phyloP scores from a whole-genome alignment of 1,140 invertebrate species.

The Zaprionus davidi region DNA sequence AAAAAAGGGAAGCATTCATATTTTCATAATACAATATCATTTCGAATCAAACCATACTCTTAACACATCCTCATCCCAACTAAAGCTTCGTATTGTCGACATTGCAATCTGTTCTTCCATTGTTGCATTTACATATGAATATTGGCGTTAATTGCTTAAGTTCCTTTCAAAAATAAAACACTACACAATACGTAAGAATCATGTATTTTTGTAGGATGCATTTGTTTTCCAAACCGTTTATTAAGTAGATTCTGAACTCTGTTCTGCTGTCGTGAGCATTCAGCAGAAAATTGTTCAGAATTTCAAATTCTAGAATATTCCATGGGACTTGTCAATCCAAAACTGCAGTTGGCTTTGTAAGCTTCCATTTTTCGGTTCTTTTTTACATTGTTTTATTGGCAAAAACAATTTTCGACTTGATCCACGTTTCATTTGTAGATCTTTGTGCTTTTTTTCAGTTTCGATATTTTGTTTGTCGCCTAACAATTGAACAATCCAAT shows the following conservation, averaged over 20 bases:
- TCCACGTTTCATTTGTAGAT: slow-evolving; percentile 32
- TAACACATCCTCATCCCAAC: slow-evolving; percentile 12
- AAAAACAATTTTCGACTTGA: slow-evolving; percentile 58
- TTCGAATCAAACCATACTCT: slow-evolving; percentile 6
- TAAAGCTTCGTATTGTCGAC: slow-evolving; percentile 19
- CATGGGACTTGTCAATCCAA: slow-evolving; percentile 36
- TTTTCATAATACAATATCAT: slow-evolving; percentile 25
- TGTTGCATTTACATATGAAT: slow-evolving; percentile 58
- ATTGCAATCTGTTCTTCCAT: slow-evolving; percentile 68
- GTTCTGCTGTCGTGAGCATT: slow-evolving; percentile 84
- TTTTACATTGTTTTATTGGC: background rate
- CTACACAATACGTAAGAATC: slow-evolving; percentile 41
- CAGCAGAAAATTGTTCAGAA: slow-evolving; percentile 78
- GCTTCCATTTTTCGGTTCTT: background rate
- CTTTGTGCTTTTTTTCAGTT: slow-evolving; percentile 1
- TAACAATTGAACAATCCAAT: slow-evolving; percentile 52
- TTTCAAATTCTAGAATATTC: slow-evolving; percentile 24
- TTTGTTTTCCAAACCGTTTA: slow-evolving; percentile 10
- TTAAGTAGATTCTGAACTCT: slow-evolving; percentile 58
- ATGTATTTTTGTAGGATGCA: slow-evolving; percentile 51
- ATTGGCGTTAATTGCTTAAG: slow-evolving; percentile 41
- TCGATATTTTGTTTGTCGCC: slow-evolving; percentile 11
- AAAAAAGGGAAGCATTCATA: slow-evolving; percentile 33
- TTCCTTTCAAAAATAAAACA: slow-evolving; percentile 10
- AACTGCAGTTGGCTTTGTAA: slow-evolving; percentile 70